Evolutionary conservation across 1,140 invertebrate species (phyloP).

Genomic region (Caenorhabditis brenneri): DNA sequence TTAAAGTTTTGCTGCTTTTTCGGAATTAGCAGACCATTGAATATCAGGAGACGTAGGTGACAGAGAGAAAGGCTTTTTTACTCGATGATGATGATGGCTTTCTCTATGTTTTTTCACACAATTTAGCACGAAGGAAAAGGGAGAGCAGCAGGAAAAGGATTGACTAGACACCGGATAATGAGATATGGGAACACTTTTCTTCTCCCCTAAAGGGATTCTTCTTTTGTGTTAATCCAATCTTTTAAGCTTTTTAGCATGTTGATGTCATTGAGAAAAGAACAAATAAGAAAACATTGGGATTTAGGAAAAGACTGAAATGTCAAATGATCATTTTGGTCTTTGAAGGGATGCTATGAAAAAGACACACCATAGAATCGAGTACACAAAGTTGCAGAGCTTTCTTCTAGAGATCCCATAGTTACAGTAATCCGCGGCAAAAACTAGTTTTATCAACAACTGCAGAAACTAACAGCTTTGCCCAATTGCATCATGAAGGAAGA

Average conservation of each 20-base stretch:
- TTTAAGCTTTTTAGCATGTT: neutral
- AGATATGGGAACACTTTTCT: neutral
- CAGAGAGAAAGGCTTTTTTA: neutral
- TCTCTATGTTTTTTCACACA: neutral
- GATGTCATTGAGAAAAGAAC: neutral
- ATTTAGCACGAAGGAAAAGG: neutral
- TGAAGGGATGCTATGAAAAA: neutral
- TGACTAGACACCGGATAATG: conserved; percentile 17
- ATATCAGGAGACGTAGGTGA: neutral
- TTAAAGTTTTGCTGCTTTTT: neutral
- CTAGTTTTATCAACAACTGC: too few species aligned
- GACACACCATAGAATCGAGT: neutral
- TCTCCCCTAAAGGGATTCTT: neutral
- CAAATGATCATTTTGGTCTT: neutral
- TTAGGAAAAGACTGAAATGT: neutral
- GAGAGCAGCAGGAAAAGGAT: neutral
- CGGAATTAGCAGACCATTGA: conserved; percentile 9
- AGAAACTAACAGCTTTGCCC: too few species aligned
- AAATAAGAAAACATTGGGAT: neutral
- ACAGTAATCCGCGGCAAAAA: too few species aligned
- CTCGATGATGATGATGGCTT: neutral
- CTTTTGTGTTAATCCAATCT: neutral
- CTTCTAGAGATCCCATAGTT: too few species aligned
- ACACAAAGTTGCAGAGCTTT: neutral
- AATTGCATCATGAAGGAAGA: too few species aligned